Evolutionary conservation across 2,888 invertebrate species (phyloP), one percentile per base, ranked within the genome.

Genomic region (Apamea epomidion): DNA sequence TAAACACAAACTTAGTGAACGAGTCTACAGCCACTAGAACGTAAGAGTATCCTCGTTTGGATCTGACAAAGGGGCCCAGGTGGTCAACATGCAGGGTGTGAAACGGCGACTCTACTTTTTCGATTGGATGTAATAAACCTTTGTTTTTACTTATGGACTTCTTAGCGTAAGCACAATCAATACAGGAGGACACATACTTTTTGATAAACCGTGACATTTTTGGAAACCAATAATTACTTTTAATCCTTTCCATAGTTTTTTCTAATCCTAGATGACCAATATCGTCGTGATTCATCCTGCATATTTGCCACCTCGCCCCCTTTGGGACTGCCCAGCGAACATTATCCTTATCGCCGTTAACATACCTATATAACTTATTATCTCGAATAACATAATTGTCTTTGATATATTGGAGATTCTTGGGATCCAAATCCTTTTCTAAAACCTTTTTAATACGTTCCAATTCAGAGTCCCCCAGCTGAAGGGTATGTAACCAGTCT

Each of bases 131-230:
- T 2, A 76, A 25, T 2, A 60, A 25, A 5, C 70, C 76, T 48
- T 76, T 62, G 1, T 25, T 32, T 6, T 14, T 12, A 37, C n/a
- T 54, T 5, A n/a, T 6, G 6, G 5, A 10, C 3, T 62, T 76
- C 21, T 76, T 67, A 18, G 65, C 21, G 16, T 75, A 68, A 21
- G 75, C 75, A 42, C 72, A 72, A 12, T 75, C 68, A 21, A 68
- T 42, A 25, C 45, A 68, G 5, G 65, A 32, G 2, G 21, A 25
- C 37, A 65, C 65, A n/a, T 74, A 74, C 29, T 74, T 74, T n/a
- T 74, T 74, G 21, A 64, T 21, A 48, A 74, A 74, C 0, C 62
- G 60, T 8, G 60, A 48, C 73, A 73, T 74, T 48, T 65, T 74
- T 3, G 48, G 37, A 6, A 74, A 74, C 54, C 75, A 75, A 14